phyloP scores from a whole-genome alignment of 2,888 invertebrate genomes.

The Petrolisthes cinctipes region DNA sequence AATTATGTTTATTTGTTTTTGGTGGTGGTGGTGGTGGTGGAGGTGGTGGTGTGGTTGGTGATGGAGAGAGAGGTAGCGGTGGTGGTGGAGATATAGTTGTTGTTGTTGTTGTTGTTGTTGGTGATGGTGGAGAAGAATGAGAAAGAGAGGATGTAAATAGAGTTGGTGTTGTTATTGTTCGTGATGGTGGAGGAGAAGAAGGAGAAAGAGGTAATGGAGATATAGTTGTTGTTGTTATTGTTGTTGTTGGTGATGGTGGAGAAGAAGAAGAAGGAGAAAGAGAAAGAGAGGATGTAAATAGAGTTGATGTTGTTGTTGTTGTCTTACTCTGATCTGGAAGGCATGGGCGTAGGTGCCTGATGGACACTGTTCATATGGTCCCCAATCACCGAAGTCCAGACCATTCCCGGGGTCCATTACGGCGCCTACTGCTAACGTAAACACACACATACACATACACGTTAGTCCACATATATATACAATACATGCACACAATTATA shows the following conservation, averaged over 20 bases:
- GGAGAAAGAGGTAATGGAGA: not conserved
- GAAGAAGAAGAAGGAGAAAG: not conserved
- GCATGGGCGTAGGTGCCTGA: slow-evolving; percentile 18
- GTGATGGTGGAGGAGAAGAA: not conserved
- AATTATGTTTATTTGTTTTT: no score
- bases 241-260: not conserved
- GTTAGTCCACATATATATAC: no score
- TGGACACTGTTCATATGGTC: slow-evolving; percentile 12
- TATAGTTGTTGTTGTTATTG: not conserved
- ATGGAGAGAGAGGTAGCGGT: no score
- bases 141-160: not conserved
- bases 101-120: no score
- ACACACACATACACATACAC: no score
- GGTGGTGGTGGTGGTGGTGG: no score
- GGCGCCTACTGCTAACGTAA: not conserved
- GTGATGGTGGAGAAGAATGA: not conserved
- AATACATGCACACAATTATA: no score
- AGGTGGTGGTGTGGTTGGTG: no score
- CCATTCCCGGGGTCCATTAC: slow-evolving; percentile 20
- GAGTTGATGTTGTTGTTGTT: slow-evolving; percentile 2
- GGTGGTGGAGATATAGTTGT: no score
- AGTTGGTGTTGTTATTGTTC: not conserved
- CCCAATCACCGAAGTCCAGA: slow-evolving; percentile 25
- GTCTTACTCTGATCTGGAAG: slow-evolving; percentile 25
- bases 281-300: not conserved